These are phyloP conservation scores for Thera obeliscata DNA, from an alignment of 2,888 invertebrate genomes.

Conservation along the genomic window DNA sequence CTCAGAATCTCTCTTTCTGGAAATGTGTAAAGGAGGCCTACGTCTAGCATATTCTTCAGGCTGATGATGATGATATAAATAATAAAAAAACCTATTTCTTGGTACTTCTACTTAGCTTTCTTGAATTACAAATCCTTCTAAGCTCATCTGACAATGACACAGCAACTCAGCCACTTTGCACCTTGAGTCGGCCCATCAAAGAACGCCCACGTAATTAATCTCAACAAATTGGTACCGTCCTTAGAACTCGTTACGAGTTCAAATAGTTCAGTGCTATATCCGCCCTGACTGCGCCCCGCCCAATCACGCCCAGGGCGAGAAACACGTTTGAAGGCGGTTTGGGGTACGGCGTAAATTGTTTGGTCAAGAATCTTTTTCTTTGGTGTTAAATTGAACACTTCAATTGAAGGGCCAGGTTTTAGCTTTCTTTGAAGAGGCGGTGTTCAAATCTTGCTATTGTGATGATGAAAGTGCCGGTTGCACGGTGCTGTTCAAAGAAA, in stretches of 20 bases:
- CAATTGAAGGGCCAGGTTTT: conserved; percentile 27
- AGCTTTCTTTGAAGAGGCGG: conserved; percentile 23
- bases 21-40: no score
- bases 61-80: no score
- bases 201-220: conserved; percentile 61
- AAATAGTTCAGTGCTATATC: conserved; percentile 53
- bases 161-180: conserved; percentile 45
- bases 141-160: conserved; percentile 42
- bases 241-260: conserved; percentile 57
- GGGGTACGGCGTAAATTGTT: conserved; percentile 63
- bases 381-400: conserved; percentile 43
- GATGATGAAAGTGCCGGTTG: background rate
- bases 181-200: conserved; percentile 54
- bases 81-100: no score
- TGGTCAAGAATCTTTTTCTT: conserved; percentile 57
- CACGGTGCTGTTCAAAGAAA: conserved; percentile 7
- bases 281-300: conserved; percentile 72
- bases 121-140: no score
- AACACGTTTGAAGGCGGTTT: conserved; percentile 42
- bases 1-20: no score
- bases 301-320: conserved; percentile 65
- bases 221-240: conserved; percentile 68
- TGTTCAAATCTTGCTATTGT: conserved; percentile 6
- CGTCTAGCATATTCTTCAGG: no score
- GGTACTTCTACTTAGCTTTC: no score